Evolutionary conservation across 2,113 vertebrate species (phyloP).

Genomic region (Siniperca chuatsi): DNA sequence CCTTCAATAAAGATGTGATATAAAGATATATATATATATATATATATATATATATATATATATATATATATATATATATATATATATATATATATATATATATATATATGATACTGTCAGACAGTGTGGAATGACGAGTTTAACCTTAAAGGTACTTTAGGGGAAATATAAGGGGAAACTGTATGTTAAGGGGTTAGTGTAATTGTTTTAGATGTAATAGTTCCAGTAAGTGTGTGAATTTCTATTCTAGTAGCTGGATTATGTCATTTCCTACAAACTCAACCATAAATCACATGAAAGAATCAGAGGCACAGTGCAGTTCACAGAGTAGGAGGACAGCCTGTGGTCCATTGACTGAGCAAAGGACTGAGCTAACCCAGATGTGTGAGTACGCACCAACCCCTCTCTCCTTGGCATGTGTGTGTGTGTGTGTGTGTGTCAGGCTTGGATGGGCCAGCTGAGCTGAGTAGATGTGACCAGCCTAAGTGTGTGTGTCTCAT

Average conservation of each 20-base stretch:
- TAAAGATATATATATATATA: neutral
- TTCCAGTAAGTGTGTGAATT: neutral
- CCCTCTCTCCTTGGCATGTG: neutral
- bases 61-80: neutral
- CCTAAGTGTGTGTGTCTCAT: constrained; percentile 80
- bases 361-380: constrained; percentile 49
- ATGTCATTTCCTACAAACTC: neutral
- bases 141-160: neutral
- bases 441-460: constrained; percentile 59
- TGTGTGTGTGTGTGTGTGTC: constrained; percentile 34
- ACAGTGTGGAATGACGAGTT: neutral
- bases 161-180: neutral
- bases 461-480: constrained; percentile 77
- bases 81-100: no score
- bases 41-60: neutral
- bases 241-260: neutral
- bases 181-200: neutral
- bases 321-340: constrained; percentile 29
- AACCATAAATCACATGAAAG: constrained; percentile 13
- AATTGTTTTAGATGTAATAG: neutral
- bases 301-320: neutral
- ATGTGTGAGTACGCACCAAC: constrained; percentile 38
- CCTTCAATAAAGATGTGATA: neutral
- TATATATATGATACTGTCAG: no score
- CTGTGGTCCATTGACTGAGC: constrained; percentile 62